These are phyloP conservation scores for Sinocyclocheilus grahami DNA, from an alignment of 2,113 vertebrate species.

Conservation along the genomic window DNA sequence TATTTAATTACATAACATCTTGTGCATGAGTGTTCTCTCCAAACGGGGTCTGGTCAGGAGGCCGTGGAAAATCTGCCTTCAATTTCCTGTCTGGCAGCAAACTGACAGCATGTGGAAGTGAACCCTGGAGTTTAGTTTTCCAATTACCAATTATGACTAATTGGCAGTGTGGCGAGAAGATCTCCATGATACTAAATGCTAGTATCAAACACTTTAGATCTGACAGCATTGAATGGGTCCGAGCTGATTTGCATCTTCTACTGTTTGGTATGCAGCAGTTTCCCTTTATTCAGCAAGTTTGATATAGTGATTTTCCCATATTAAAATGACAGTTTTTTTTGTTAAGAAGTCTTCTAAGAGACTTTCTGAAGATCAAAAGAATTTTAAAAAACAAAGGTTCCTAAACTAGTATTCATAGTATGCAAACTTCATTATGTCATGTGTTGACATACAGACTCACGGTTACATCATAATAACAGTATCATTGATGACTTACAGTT, in stretches of 20 bases:
- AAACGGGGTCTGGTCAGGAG: slow-evolving; percentile 44
- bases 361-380: too few relatives aligned
- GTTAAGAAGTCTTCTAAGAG: neutral
- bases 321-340: neutral
- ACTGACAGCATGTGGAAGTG: slow-evolving; percentile 59
- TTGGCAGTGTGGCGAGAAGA: slow-evolving; percentile 62
- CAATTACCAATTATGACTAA: slow-evolving; percentile 67
- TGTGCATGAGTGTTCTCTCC: neutral
- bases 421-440: neutral
- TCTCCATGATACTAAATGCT: slow-evolving; percentile 57
- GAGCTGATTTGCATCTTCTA: slow-evolving; percentile 23
- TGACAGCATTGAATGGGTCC: neutral
- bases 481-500: neutral
- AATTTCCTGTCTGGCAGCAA: slow-evolving; percentile 63
- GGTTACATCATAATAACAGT: neutral
- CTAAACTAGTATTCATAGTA: neutral
- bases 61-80: slow-evolving; percentile 61
- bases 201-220: slow-evolving; percentile 57
- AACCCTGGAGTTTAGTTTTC: slow-evolving; percentile 68
- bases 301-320: neutral
- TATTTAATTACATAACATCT: slow-evolving; percentile 35
- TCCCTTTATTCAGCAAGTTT: neutral
- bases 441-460: neutral
- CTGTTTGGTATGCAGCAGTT: neutral
- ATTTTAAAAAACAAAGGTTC: neutral